phyloP scores from a whole-genome alignment of 2,888 invertebrate species.

The Oscheius onirici region DNA sequence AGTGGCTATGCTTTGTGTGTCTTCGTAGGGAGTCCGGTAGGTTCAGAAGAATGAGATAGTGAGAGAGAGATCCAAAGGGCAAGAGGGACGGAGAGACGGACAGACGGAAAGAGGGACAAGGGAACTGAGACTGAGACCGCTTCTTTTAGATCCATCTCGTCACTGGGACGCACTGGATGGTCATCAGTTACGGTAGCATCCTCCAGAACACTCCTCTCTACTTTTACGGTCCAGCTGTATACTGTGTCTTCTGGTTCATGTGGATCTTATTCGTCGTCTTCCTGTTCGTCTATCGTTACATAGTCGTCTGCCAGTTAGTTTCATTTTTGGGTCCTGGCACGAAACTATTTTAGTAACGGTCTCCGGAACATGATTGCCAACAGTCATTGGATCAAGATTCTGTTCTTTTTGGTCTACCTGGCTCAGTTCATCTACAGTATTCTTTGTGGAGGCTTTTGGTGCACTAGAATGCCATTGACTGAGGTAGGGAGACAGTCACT shows the following conservation, averaged over 20 bases:
- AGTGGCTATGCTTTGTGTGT: not conserved
- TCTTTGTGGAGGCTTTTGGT: not conserved
- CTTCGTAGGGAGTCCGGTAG: not conserved
- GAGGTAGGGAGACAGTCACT: not conserved
- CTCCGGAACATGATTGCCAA: not conserved
- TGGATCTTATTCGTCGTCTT: slow-evolving; percentile 8
- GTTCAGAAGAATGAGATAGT: not conserved
- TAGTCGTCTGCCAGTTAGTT: slow-evolving; percentile 7
- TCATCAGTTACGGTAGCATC: not conserved
- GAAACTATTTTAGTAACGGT: not conserved
- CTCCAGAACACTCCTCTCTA: not conserved
- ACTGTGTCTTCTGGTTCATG: not conserved
- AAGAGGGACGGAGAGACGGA: not conserved
- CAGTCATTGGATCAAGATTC: not conserved
- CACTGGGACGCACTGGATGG: not conserved
- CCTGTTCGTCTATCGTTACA: slow-evolving; percentile 11
- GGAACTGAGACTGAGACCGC: not conserved
- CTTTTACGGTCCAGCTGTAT: not conserved
- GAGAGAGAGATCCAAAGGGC: not conserved
- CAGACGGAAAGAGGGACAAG: not conserved
- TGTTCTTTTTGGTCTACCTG: not conserved
- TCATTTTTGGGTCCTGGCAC: too few relatives aligned
- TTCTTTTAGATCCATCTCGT: not conserved
- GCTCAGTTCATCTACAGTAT: not conserved
- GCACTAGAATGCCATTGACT: not conserved